These are phyloP conservation scores for Poecilia wingei DNA, from an alignment of 2,797 vertebrate genomes.

Conservation along the genomic window DNA sequence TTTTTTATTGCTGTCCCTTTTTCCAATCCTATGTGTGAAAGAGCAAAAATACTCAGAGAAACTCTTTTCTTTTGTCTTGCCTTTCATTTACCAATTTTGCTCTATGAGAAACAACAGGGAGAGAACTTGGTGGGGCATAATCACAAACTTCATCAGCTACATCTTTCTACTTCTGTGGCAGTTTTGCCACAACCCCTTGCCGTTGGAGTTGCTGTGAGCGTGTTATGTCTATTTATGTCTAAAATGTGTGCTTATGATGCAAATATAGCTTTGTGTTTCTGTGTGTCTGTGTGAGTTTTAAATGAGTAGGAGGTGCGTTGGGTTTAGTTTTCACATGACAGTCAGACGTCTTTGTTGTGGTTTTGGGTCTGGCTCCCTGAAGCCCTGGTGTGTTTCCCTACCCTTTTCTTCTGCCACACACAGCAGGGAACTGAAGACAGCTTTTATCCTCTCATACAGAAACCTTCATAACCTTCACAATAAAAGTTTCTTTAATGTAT, in stretches of 20 bases:
- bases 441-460: constrained; percentile 31
- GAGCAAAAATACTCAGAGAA: constrained; percentile 1
- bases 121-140: constrained; percentile 22
- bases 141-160: constrained; percentile 40
- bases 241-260: constrained; percentile 38
- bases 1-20: not conserved
- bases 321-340: constrained; percentile 65
- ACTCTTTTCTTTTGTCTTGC: not conserved
- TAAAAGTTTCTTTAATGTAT: not conserved
- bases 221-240: constrained; percentile 23
- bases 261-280: constrained; percentile 31
- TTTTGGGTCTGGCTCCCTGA: constrained; percentile 43
- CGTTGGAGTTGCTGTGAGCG: constrained; percentile 10
- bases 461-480: not conserved
- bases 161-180: constrained; percentile 21
- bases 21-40: not conserved
- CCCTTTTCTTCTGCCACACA: constrained; percentile 35
- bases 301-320: constrained; percentile 39
- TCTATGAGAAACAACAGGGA: constrained; percentile 26
- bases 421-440: constrained; percentile 15
- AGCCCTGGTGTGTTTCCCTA: constrained; percentile 44
- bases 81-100: constrained; percentile 16
- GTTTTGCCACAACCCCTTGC: constrained; percentile 19
- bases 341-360: constrained; percentile 69
- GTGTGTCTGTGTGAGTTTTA: constrained; percentile 9